These are phyloP conservation scores for Alcis repandata DNA, from an alignment of 2,888 invertebrate genomes.

Conservation along the genomic window DNA sequence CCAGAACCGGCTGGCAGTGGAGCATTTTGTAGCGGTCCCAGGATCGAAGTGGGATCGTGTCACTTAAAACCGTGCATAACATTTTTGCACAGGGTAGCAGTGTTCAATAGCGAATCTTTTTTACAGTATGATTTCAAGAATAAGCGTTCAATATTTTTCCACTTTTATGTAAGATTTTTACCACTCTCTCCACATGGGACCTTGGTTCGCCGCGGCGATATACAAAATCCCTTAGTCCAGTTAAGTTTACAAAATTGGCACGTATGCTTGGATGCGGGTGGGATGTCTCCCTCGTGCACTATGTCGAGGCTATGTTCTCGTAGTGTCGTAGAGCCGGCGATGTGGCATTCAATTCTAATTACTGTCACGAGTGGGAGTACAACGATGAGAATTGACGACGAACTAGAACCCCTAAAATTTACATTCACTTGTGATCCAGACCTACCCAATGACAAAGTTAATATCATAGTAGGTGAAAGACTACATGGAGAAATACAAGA, in stretches of 20 bases:
- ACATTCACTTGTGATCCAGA: conserved; percentile 76
- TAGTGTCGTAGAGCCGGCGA: conserved; percentile 66
- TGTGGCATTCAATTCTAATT: conserved; percentile 76
- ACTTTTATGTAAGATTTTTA: conserved; percentile 79
- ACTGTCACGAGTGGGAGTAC: conserved; percentile 73
- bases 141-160: conserved; percentile 73
- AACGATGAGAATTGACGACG: conserved; percentile 74
- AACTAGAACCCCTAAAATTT: conserved; percentile 57
- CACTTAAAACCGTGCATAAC: conserved; percentile 74
- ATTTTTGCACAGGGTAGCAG: conserved; percentile 71
- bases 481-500: conserved; percentile 81
- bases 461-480: conserved; percentile 74
- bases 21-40: conserved; percentile 68
- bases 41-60: conserved; percentile 75
- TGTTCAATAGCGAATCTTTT: conserved; percentile 77
- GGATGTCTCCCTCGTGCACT: conserved; percentile 64
- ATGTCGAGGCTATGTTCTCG: conserved; percentile 71
- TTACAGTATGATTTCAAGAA: conserved; percentile 71
- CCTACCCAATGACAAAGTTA: conserved; percentile 68
- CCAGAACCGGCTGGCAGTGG: conserved; percentile 85
- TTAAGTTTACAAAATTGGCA: conserved; percentile 79
- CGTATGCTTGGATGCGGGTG: conserved; percentile 74
- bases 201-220: conserved; percentile 70
- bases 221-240: conserved; percentile 64
- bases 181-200: conserved; percentile 78